Conservation (phyloP, 2,888 invertebrate genomes). For the Cenopis cana region DNA sequence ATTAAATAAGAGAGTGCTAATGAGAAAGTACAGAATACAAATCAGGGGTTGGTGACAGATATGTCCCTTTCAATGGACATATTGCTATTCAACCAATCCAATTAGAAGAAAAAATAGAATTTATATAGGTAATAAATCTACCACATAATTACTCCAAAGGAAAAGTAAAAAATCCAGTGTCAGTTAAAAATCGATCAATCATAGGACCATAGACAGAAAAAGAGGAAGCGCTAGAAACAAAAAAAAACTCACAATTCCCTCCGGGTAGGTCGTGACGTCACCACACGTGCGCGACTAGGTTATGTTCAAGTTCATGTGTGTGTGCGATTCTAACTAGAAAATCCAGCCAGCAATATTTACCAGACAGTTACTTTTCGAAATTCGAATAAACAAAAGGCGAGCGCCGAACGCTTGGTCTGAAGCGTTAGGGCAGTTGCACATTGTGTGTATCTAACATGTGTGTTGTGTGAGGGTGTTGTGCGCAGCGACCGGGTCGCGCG, state of each 20-base stretch:
- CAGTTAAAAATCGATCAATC: not conserved
- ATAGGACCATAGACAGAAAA: not conserved
- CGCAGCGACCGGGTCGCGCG: conserved; percentile 75
- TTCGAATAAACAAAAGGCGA: conserved; percentile 23
- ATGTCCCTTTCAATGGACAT: not conserved
- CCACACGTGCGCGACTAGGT: conserved; percentile 67
- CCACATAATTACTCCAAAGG: not conserved
- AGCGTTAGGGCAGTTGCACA: conserved; percentile 42
- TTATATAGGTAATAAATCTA: too few relatives aligned
- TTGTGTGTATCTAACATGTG: conserved; percentile 48
- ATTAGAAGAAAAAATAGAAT: not conserved
- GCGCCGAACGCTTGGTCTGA: not conserved
- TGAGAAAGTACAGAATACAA: not conserved
- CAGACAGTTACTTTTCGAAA: conserved; percentile 2
- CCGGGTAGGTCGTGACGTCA: conserved; percentile 68
- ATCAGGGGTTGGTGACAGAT: not conserved
- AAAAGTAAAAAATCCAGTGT: not conserved
- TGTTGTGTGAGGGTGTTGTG: conserved; percentile 53
- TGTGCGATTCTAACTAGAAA: conserved; percentile 35
- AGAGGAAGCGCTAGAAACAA: conserved; percentile 32
- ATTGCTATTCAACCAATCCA: not conserved
- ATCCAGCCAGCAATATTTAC: not conserved
- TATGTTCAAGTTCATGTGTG: conserved; percentile 13
- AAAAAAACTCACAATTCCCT: conserved; percentile 67
- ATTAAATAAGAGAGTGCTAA: not conserved